Conservation (phyloP, 2,797 vertebrate genomes). For the Borostomias antarcticus region DNA sequence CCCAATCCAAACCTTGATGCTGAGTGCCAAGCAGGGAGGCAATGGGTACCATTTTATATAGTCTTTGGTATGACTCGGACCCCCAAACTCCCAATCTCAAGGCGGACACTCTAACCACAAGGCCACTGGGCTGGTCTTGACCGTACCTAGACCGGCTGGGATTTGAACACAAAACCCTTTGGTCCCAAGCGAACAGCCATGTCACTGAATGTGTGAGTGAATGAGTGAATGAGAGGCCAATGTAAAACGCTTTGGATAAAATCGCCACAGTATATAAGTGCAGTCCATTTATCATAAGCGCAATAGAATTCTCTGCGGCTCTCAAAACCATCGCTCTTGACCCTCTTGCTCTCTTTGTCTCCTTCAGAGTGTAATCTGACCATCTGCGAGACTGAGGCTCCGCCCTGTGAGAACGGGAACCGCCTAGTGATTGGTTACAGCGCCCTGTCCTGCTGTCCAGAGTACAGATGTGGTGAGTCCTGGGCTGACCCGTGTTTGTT, state of each 20-base stretch:
- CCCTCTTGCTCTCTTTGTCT: constrained; percentile 8
- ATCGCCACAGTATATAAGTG: no score
- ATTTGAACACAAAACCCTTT: background rate
- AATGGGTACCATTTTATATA: no score
- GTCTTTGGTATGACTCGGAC: no score
- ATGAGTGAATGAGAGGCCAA: background rate
- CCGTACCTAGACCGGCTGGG: background rate
- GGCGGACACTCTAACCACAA: no score
- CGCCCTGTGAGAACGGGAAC: constrained; percentile 83
- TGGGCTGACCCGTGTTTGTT: constrained; percentile 1
- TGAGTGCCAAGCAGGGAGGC: no score
- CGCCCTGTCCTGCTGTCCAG: constrained; percentile 90
- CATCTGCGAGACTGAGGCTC: constrained; percentile 82
- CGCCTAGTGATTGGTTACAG: constrained; percentile 85
- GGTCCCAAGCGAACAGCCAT: no score
- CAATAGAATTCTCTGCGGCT: background rate
- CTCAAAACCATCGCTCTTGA: no score
- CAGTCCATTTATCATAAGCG: no score
- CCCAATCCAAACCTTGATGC: no score
- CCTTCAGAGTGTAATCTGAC: constrained; percentile 90
- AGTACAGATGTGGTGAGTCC: constrained; percentile 90
- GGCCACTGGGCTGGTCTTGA: no score
- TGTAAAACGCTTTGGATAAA: background rate
- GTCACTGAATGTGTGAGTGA: background rate
- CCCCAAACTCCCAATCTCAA: no score